Percentiles rank a stretch among this genome's conserved stretches.
These are phyloP conservation scores for Kradibia gibbosae DNA, from an alignment of 1,140 invertebrate genomes.

Conservation along the genomic window DNA sequence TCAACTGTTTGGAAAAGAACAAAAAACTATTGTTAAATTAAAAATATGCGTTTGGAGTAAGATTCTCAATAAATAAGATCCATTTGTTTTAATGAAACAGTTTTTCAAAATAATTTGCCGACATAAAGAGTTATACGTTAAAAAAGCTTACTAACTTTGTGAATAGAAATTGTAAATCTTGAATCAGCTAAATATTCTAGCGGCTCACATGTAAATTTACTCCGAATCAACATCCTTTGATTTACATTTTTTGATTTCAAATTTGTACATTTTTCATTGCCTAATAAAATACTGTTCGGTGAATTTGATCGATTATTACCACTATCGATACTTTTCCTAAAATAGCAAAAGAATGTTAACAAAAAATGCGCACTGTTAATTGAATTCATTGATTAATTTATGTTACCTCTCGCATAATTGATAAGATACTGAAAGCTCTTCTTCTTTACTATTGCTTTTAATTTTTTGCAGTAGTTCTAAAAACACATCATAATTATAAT, in stretches of 20 bases:
- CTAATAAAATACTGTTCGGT: background rate
- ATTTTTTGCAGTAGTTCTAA: constrained; percentile 46
- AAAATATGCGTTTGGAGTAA: too few species aligned
- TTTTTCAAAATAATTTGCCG: too few species aligned
- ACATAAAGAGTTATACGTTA: too few species aligned
- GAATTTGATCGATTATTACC: background rate
- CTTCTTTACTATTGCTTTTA: constrained; percentile 27
- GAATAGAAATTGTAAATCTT: constrained; percentile 58
- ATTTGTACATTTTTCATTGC: constrained; percentile 14
- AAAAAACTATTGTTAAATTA: too few species aligned
- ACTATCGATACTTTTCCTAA: background rate
- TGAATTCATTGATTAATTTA: background rate
- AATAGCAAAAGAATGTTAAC: constrained; percentile 7
- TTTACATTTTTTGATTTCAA: constrained; percentile 51
- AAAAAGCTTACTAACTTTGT: constrained; percentile 57
- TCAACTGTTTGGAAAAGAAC: too few species aligned
- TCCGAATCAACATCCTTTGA: constrained; percentile 62
- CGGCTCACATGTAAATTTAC: constrained; percentile 53
- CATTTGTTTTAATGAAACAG: too few species aligned
- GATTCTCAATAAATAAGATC: too few species aligned
- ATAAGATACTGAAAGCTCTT: constrained; percentile 30
- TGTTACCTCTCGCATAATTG: constrained; percentile 21
- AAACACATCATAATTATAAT: constrained; percentile 15
- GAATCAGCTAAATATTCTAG: constrained; percentile 55
- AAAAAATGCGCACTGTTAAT: background rate